Evolutionary conservation across 1,140 invertebrate genomes (phyloP).

Genomic region (Zaprionus camerounensis): DNA sequence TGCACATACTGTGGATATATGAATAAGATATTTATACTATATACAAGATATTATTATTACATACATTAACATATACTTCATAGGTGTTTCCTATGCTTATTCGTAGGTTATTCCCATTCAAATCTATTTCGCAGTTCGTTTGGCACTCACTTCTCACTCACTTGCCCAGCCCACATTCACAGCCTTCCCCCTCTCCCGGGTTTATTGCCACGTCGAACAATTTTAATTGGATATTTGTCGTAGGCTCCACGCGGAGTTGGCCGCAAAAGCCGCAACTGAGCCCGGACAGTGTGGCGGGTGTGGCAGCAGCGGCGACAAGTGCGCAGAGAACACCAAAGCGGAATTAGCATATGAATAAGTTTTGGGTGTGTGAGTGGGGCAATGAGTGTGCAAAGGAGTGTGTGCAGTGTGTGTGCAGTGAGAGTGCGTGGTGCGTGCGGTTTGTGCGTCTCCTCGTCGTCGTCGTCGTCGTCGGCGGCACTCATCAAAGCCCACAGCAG

Average conservation of each 20-base stretch:
- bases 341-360: conserved; percentile 80
- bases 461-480: conserved; percentile 40
- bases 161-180: background rate
- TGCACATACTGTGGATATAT: no score
- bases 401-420: conserved; percentile 2
- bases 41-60: background rate
- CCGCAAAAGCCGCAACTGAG: conserved; percentile 56
- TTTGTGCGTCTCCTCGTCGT: conserved; percentile 28
- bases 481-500: conserved; percentile 75
- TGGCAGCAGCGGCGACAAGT: conserved; percentile 46
- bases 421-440: conserved; percentile 44
- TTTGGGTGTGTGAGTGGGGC: conserved; percentile 30
- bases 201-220: conserved; percentile 62
- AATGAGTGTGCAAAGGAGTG: conserved; percentile 25
- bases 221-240: conserved; percentile 77
- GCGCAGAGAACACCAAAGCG: conserved; percentile 48
- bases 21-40: no score
- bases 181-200: background rate
- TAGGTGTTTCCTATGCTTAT: no score
- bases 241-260: conserved; percentile 13
- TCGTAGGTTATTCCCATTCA: no score
- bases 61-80: background rate
- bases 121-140: background rate
- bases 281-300: conserved; percentile 1
- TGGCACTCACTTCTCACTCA: conserved; percentile 13